These are phyloP conservation scores for Paradisaea rubra DNA, from an alignment of 2,113 vertebrate genomes.

Conservation along the genomic window DNA sequence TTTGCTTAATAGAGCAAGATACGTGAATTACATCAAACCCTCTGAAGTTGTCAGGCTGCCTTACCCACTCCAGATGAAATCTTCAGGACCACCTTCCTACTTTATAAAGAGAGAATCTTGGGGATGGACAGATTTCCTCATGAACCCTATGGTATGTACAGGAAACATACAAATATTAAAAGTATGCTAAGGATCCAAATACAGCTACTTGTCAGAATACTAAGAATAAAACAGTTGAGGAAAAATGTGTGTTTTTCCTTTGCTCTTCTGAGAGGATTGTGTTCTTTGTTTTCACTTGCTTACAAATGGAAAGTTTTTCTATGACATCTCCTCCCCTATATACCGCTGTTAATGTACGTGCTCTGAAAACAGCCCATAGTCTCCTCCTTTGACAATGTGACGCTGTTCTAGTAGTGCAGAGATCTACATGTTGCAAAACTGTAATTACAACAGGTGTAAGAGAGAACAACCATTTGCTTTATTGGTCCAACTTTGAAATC, in stretches of 20 bases:
- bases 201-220: not conserved
- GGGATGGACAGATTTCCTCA: conserved; percentile 98
- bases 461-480: not conserved
- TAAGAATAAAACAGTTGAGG: not conserved
- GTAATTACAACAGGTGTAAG: not conserved
- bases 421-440: not conserved
- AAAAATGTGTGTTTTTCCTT: not conserved
- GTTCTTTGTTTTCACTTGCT: not conserved
- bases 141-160: conserved; percentile 95
- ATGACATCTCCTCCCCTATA: not conserved
- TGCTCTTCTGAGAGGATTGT: not conserved
- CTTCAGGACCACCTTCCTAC: conserved; percentile 86
- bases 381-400: not conserved
- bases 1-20: conserved; percentile 80
- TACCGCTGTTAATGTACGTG: fast-evolving
- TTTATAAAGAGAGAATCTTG: conserved; percentile 98
- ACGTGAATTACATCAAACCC: conserved; percentile 95
- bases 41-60: conserved; percentile 92
- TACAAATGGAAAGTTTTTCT: not conserved
- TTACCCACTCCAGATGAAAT: conserved; percentile 92
- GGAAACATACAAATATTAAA: not conserved
- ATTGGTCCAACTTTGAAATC: not conserved
- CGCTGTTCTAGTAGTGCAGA: not conserved
- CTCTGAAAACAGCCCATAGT: not conserved
- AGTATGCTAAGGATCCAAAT: not conserved